Evolutionary conservation across 2,888 invertebrate species (phyloP), one percentile per base, ranked within the genome.

Genomic region (Brachyopa scutellaris): DNA sequence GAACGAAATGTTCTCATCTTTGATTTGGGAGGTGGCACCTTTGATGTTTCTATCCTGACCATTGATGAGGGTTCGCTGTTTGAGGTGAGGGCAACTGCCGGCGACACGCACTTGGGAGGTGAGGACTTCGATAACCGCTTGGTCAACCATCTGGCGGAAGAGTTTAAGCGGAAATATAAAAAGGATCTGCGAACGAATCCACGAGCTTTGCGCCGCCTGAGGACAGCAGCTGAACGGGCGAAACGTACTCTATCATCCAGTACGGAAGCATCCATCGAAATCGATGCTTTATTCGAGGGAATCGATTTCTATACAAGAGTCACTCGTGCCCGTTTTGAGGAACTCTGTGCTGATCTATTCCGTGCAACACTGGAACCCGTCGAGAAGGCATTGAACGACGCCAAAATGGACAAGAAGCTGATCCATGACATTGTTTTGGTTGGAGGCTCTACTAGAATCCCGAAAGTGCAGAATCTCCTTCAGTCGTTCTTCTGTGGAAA

Each of bases 11-110:
- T 96, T 72, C 92, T 96, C 69, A 96, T 96, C 86, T 89, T 89
- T 62, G 89, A 89, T 57, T 78, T 89, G 85, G 89, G 89, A 67
- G 98, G 98, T 88, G 98, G 97, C 86, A 97, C 97, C 85, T 98
- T 98, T 90, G 98, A 98, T 92, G 98, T 98, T 31, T 98, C 97
- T 76, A 96, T 98, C 87, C 92, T 98, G 86, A 97, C 97, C 85
- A 98, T 98, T 88, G 98, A 97, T 91, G 97, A 98, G 89, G 94
- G 97, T 90, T 88, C 89, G 0, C 93, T 95, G 86, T 98, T 98
- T 90, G 98, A 98, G 89, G 98, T 97, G 13, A 97, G 97, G 88
- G 95, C 97, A 5, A 98, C 97, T n/a, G 97, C 97, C 78, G 97
- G 97, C 84, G 97, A 98, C 89, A 98, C 97, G 66, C 98, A 97